A percentile compares a stretch with the other conserved stretches of the same genome.
These are phyloP conservation scores for Epiblema foenella DNA, from an alignment of 2,888 invertebrate genomes.

Conservation along the genomic window DNA sequence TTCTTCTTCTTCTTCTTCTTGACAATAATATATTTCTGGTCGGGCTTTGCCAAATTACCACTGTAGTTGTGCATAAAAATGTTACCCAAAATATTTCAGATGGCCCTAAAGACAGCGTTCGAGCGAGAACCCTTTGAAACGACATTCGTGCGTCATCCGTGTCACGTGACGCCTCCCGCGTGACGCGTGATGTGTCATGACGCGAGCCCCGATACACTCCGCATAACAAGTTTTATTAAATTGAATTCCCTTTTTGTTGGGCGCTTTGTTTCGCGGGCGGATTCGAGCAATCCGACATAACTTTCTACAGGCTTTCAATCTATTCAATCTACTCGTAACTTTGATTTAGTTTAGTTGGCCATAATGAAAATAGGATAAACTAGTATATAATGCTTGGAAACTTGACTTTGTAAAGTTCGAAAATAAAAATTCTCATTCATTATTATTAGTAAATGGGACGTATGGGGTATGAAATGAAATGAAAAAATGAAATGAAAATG, in stretches of 20 bases:
- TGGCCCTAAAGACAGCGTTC: neutral
- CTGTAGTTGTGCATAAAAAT: too few species aligned
- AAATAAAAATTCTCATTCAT: too few species aligned
- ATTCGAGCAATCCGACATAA: neutral
- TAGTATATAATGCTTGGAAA: too few species aligned
- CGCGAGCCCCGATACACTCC: conserved; percentile 15
- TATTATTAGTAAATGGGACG: too few species aligned
- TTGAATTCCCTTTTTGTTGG: conserved; percentile 15
- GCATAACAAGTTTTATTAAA: conserved; percentile 34
- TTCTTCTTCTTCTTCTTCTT: too few species aligned
- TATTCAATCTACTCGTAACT: neutral
- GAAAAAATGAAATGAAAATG: too few species aligned
- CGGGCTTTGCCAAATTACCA: too few species aligned
- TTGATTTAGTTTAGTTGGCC: neutral
- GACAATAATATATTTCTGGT: too few species aligned
- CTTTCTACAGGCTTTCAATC: neutral
- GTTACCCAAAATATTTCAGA: neutral
- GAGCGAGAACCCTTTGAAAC: neutral
- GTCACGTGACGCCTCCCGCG: neutral
- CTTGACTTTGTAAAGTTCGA: too few species aligned
- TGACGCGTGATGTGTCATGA: conserved; percentile 11
- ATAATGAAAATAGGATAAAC: neutral
- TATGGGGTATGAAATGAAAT: too few species aligned
- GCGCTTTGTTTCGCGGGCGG: neutral
- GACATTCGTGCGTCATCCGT: neutral